Evolutionary conservation across 2,888 invertebrate genomes (phyloP), one percentile per base, ranked within the genome.

Genomic region (Heliconius sara): DNA sequence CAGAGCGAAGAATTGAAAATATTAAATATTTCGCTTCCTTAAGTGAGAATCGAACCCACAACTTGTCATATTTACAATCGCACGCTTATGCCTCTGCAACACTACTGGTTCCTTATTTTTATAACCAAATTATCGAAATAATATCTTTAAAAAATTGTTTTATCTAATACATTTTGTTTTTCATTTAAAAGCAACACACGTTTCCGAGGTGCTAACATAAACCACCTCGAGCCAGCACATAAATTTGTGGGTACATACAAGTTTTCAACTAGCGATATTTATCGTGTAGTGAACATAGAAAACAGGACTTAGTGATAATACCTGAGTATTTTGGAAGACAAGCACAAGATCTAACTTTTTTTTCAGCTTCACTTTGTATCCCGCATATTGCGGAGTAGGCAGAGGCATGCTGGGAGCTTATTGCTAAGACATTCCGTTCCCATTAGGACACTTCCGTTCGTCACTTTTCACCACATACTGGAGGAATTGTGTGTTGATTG

Each of bases 191-290:
- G 22, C 47, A 75, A 66, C 66, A 47, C 65, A 22, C 47, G 22
- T 27, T 65, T 22, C 75, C 65, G 30, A 75, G 65, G 75, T 65
- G 63, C 27, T 22, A 75, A 65, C 75, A 75, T 75, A 75, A 75
- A 75, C 65, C 75, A 75, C 65, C 47, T 75, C 43, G 75, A 66
- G 65, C 75, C 43, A 66, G 47, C 75, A 47, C 66, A 75, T 75
- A 75, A 75, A 75, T 75, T 75, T 75, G 27, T 39, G 25, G 47
- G 43, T 75, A 47, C 75, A 75, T 75, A 63, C 63, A 65, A 75
- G 75, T 75, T 75, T 65, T 75, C 75, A 75, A 75, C 65, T 66
- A 65, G 27, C 65, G 75, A 75, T 47, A 75, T 66, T 75, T 75
- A 43, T 65, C 47, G 65, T 65, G 25, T 3, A 43, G 43, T 70